A percentile compares a stretch with the other conserved stretches of the same genome.
Conservation (phyloP, 2,888 invertebrate genomes). For the Saturnia pavonia region DNA sequence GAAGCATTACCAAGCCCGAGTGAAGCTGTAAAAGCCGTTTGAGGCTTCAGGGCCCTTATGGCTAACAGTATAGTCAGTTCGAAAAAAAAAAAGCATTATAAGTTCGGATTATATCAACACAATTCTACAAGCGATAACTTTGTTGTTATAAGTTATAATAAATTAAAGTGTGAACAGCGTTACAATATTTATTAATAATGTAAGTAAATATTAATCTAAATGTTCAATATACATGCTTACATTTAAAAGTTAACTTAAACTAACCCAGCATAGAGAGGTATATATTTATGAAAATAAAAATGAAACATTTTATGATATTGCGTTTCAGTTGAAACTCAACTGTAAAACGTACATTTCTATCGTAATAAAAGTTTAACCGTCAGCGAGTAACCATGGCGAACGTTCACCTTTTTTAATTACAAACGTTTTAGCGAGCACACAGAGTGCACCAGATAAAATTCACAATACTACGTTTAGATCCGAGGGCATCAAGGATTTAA, state of each 20-base stretch:
- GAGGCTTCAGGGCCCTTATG: too few relatives aligned
- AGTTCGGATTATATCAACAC: too few relatives aligned
- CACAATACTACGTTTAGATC: constrained; percentile 41
- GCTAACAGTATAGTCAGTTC: too few relatives aligned
- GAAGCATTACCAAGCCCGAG: too few relatives aligned
- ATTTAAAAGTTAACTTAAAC: background rate
- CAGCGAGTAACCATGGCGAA: constrained; percentile 20
- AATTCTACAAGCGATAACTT: too few relatives aligned
- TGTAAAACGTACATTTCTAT: constrained; percentile 18
- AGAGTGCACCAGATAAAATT: constrained; percentile 40
- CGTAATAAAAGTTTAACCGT: constrained; percentile 15
- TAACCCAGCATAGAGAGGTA: background rate
- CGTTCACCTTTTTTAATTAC: constrained; percentile 43
- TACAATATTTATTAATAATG: too few relatives aligned
- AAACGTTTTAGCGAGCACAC: constrained; percentile 41
- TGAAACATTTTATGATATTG: constrained; percentile 14
- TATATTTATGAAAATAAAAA: background rate
- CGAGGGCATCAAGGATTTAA: constrained; percentile 13
- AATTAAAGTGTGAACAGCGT: too few relatives aligned
- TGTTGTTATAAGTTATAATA: too few relatives aligned
- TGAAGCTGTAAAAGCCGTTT: too few relatives aligned
- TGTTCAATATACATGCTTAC: background rate
- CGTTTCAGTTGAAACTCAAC: constrained; percentile 11
- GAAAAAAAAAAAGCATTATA: too few relatives aligned
- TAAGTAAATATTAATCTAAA: too few relatives aligned